Percentiles rank a stretch among this genome's conserved stretches.
These are phyloP conservation scores for Malurus leucopterus DNA, from an alignment of 2,797 vertebrate genomes.

Conservation along the genomic window DNA sequence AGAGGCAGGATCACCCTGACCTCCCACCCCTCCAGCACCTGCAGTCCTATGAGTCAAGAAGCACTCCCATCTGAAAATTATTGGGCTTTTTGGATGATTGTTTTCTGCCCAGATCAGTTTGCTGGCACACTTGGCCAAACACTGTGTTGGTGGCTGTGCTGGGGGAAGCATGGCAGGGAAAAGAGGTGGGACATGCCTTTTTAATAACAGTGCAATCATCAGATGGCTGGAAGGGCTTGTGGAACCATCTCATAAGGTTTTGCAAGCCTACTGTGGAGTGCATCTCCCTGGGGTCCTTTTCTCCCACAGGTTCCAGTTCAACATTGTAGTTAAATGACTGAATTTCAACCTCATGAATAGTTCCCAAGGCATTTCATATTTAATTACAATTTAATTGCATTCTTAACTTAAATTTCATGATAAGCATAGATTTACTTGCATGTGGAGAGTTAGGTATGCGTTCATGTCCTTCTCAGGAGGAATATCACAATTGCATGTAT, in stretches of 20 bases:
- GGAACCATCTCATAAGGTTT: not conserved
- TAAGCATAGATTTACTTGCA: not conserved
- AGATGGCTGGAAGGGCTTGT: not conserved
- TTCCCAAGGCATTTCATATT: not conserved
- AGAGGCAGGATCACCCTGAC: not conserved
- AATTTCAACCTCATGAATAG: not conserved
- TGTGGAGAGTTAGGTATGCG: not conserved
- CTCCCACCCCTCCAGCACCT: not conserved
- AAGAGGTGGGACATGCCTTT: not conserved
- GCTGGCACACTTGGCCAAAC: not conserved
- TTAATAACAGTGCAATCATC: not conserved
- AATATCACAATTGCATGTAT: not conserved
- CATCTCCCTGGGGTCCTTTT: not conserved
- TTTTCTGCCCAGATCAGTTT: not conserved
- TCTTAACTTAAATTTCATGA: constrained; percentile 9
- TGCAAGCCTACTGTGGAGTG: not conserved
- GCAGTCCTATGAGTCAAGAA: not conserved
- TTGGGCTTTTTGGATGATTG: not conserved
- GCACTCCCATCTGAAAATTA: not conserved
- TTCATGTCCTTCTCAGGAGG: constrained; percentile 14
- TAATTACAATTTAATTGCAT: constrained; percentile 24
- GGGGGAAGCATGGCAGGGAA: not conserved
- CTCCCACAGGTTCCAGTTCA: not conserved
- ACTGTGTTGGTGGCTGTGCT: rapidly evolving
- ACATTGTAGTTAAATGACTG: not conserved